Evolutionary conservation across 2,888 invertebrate genomes (phyloP), one percentile per base, ranked within the genome.

Genomic region (Lochmaea capreae): DNA sequence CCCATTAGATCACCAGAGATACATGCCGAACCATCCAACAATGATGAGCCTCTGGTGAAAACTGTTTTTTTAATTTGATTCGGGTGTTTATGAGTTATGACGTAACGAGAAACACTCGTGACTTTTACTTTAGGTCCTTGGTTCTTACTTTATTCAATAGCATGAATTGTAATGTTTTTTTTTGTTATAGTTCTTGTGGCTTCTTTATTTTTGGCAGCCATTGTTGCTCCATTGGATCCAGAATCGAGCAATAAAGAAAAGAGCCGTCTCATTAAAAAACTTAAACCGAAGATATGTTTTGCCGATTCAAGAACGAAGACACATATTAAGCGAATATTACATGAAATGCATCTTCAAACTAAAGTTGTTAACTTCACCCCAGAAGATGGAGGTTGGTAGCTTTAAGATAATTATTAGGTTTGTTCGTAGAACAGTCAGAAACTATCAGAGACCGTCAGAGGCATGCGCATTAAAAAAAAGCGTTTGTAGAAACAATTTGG

Each of bases 211-310:
- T 58, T 83, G 8, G 85, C 85, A 1, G 83, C 84, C 1, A 83
- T 85, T n/a, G 80, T 85, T 11, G 83, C 84, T 8, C 84, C 85
- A 0, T 12, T 86, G 4, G 82, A 84, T 70, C 79, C 82, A 6
- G 82, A 84, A 43, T 68, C 80, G 12, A 74, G 80, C 10, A 76
- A 79, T 69, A 77, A 69, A 11, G 85, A 86, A 65, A 81, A 81
- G 46, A 71, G 79, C n/a, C 70, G 72, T 0, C 22, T 82, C 5
- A 71, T 86, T 3, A 76, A 72, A 12, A 79, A 79, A 66, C 72
- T 86, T 6, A 83, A 83, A 71, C 86, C 86, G 3, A 84, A 83
- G 72, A 80, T 86, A 72, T 81, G 81, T 33, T 86, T 86, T 74
- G 84, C 84, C 63, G 86, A 85, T 62, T 69, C 79, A 0, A 77